Conservation (phyloP, 2,113 vertebrate species). For the Psammodynastes pulverulentus region DNA sequence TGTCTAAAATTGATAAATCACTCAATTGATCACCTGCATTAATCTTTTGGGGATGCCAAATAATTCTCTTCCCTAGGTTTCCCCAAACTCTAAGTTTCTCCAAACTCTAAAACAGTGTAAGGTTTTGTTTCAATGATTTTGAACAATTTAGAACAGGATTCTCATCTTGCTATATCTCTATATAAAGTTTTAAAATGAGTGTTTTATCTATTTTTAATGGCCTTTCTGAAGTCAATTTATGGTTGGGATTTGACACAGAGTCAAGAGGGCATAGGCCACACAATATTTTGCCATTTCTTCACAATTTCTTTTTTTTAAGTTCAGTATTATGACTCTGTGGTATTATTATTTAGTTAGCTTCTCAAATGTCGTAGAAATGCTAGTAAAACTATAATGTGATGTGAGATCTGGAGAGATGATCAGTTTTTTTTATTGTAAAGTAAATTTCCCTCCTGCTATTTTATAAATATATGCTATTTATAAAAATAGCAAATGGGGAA, state of each 20-base stretch:
- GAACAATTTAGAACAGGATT: neutral
- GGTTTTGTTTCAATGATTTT: neutral
- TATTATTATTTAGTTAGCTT: neutral
- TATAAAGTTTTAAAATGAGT: neutral
- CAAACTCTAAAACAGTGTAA: neutral
- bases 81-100: neutral
- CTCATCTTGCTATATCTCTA: neutral
- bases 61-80: neutral
- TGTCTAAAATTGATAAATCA: neutral
- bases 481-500: neutral
- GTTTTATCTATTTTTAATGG: neutral
- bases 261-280: neutral
- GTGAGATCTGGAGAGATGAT: neutral
- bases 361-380: neutral
- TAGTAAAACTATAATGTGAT: neutral
- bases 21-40: neutral
- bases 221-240: neutral
- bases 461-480: neutral
- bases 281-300: neutral
- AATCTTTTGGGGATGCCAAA: neutral
- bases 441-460: neutral
- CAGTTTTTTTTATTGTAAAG: neutral
- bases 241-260: neutral
- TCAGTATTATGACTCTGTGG: neutral
- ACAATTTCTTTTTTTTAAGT: neutral